Conservation (phyloP, 1,140 invertebrate species). For the Armadillidium nasatum region DNA sequence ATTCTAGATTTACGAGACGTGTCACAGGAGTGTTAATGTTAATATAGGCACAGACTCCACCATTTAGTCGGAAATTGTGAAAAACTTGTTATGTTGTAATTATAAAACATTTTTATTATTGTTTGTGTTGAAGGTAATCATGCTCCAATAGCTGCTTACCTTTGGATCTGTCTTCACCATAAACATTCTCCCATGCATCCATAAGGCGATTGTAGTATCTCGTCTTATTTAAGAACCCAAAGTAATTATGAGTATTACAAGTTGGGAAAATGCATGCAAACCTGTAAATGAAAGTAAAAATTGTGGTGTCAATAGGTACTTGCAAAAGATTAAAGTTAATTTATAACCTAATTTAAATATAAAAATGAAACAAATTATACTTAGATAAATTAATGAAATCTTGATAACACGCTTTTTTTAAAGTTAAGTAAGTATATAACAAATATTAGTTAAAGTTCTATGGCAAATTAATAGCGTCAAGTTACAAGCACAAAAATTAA, state of each 20-base stretch:
- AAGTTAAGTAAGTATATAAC: not conserved
- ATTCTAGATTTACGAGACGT: too few relatives aligned
- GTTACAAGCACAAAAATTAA: not conserved
- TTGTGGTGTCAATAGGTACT: not conserved
- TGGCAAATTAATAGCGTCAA: not conserved
- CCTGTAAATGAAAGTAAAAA: constrained; percentile 50
- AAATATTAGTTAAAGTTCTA: not conserved
- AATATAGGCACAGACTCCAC: too few relatives aligned
- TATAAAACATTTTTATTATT: constrained; percentile 30
- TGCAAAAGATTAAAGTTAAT: not conserved
- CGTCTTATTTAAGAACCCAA: constrained; percentile 74
- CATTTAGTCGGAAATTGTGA: too few relatives aligned
- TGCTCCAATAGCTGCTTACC: constrained; percentile 51
- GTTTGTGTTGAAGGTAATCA: too few relatives aligned
- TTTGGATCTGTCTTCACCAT: constrained; percentile 60
- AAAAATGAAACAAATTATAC: not conserved
- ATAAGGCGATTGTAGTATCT: constrained; percentile 91
- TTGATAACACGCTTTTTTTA: not conserved
- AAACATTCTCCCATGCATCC: constrained; percentile 83
- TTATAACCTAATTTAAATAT: not conserved
- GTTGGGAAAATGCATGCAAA: constrained; percentile 84
- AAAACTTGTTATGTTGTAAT: constrained; percentile 23
- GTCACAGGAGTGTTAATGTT: too few relatives aligned
- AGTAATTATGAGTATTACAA: constrained; percentile 66
- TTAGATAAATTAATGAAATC: not conserved